phyloP scores from a whole-genome alignment of 2,888 invertebrate species.

The Peribatodes rhomboidaria region DNA sequence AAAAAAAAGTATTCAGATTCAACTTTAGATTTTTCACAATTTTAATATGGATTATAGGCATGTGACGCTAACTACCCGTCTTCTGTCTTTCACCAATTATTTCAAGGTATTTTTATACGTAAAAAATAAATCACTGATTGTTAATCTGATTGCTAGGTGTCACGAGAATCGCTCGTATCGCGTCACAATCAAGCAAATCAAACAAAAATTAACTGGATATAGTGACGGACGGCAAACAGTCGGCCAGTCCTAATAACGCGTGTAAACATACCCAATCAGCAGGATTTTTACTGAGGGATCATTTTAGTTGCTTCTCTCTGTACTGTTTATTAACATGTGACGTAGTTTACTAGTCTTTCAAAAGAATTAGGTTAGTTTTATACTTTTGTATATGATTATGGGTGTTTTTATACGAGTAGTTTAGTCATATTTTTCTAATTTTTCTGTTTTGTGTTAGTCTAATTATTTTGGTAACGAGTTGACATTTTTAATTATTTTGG shows the following conservation, averaged over 20 bases:
- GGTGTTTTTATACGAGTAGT: no score
- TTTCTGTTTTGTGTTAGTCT: no score
- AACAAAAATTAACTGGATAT: constrained; percentile 38
- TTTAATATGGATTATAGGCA: no score
- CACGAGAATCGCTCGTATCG: constrained; percentile 25
- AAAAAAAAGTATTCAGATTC: no score
- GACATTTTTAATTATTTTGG: no score
- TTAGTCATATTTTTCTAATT: no score
- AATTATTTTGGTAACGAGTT: no score
- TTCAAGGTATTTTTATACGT: not conserved
- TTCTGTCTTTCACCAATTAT: not conserved
- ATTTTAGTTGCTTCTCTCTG: constrained; percentile 19
- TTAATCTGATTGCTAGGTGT: constrained; percentile 14
- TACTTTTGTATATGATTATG: no score
- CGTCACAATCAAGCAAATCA: constrained; percentile 47
- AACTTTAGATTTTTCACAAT: no score
- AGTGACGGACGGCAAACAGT: constrained; percentile 37
- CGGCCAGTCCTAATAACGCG: constrained; percentile 36
- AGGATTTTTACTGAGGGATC: constrained; percentile 23
- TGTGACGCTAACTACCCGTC: no score
- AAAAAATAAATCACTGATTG: constrained; percentile 23
- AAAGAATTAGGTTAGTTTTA: no score
- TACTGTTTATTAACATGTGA: not conserved
- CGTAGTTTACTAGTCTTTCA: no score
- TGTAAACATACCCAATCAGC: constrained; percentile 42